A percentile compares a stretch with the other conserved stretches of the same genome.
phyloP scores from a whole-genome alignment of 2,797 vertebrate genomes.

The Antrozous pallidus region DNA sequence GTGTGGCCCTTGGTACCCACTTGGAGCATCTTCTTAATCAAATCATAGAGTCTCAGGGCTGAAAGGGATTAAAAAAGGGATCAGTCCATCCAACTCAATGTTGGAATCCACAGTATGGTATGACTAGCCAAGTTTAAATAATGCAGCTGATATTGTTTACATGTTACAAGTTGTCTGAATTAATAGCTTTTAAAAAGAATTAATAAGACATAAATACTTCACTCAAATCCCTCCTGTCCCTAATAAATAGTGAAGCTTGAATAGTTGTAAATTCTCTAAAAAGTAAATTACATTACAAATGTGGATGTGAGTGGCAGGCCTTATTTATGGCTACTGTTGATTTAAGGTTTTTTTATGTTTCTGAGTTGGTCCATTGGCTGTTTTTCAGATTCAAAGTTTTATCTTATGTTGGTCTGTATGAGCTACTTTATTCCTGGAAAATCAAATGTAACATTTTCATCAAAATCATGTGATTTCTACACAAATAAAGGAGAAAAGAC shows the following conservation, averaged over 20 bases:
- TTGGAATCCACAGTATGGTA: not conserved
- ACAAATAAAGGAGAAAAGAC: slow-evolving; percentile 82
- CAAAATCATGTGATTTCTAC: slow-evolving; percentile 80
- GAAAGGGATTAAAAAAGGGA: not conserved
- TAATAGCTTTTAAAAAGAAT: slow-evolving; percentile 40
- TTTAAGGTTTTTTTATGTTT: slow-evolving; percentile 39
- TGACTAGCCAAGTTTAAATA: not conserved
- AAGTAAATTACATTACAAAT: slow-evolving; percentile 48
- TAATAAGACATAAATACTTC: slow-evolving; percentile 57
- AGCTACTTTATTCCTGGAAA: slow-evolving; percentile 80
- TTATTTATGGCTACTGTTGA: not conserved
- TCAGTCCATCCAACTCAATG: too few species aligned
- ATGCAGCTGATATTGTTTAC: not conserved
- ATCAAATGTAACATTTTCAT: slow-evolving; percentile 84
- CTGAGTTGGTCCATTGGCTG: slow-evolving; percentile 15
- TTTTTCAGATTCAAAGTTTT: slow-evolving; percentile 64
- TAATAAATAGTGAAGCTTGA: slow-evolving; percentile 49
- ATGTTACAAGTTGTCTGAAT: not conserved
- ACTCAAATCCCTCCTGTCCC: not conserved
- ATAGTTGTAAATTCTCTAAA: slow-evolving; percentile 65
- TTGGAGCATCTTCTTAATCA: not conserved
- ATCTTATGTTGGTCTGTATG: slow-evolving; percentile 62
- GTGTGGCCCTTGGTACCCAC: accelerated
- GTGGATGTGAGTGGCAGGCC: slow-evolving; percentile 38
- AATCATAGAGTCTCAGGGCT: not conserved